Percentiles rank a stretch among this genome's conserved stretches.
Conservation (phyloP, 2,113 vertebrate species). For the Rostratula benghalensis region DNA sequence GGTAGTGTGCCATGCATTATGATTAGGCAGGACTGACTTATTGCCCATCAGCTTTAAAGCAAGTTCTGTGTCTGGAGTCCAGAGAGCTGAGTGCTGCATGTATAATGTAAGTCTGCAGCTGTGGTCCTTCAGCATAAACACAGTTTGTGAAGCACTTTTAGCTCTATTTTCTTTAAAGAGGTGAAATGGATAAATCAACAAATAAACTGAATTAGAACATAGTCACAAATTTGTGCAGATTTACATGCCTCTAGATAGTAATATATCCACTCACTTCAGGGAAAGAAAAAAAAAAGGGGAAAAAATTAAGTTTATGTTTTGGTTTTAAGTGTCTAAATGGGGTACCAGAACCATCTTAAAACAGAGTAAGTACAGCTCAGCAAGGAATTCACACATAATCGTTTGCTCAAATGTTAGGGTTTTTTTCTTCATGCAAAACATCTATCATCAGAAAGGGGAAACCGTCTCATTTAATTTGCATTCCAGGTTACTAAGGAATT, state of each 20-base stretch:
- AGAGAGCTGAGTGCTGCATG: not conserved
- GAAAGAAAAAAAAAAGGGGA: not conserved
- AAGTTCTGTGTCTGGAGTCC: not conserved
- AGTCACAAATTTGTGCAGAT: slow-evolving; percentile 39
- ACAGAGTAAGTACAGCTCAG: not conserved
- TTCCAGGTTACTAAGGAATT: slow-evolving; percentile 65
- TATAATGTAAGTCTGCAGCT: not conserved
- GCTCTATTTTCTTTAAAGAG: slow-evolving; percentile 60
- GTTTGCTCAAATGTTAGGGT: not conserved
- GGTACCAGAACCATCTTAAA: slow-evolving; percentile 34
- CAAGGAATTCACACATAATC: slow-evolving; percentile 8
- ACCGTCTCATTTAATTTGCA: slow-evolving; percentile 26
- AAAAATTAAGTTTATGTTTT: not conserved
- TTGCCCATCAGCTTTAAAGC: slow-evolving; percentile 23
- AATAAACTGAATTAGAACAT: slow-evolving; percentile 65
- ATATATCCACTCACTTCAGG: not conserved
- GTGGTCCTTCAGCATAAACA: slow-evolving; percentile 22
- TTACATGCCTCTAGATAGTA: slow-evolving; percentile 21
- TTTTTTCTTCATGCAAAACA: slow-evolving; percentile 20
- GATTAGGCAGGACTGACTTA: slow-evolving; percentile 9
- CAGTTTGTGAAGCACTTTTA: slow-evolving; percentile 11
- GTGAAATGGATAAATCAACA: slow-evolving; percentile 63
- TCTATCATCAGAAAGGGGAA: slow-evolving; percentile 51
- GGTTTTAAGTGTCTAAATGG: slow-evolving; percentile 29
- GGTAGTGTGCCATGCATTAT: not conserved